Conservation (phyloP, 2,888 invertebrate species). For the Rosalia funebris region DNA sequence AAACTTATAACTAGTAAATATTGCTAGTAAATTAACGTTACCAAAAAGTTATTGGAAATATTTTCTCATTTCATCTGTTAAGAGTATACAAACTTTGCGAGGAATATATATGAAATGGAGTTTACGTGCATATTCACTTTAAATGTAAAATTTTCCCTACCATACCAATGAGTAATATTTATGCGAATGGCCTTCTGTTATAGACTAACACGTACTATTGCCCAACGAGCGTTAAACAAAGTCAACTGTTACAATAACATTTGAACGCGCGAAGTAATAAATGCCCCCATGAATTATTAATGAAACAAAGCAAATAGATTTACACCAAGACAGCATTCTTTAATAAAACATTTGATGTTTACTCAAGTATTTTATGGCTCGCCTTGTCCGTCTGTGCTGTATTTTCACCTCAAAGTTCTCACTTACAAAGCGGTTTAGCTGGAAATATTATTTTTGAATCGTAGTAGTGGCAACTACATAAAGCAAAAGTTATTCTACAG, state of each 20-base stretch:
- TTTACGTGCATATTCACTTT: too few species aligned
- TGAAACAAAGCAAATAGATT: constrained; percentile 45
- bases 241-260: constrained; percentile 26
- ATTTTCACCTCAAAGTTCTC: constrained; percentile 15
- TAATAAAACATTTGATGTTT: constrained; percentile 30
- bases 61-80: too few species aligned
- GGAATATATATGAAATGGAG: too few species aligned
- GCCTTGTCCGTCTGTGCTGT: constrained; percentile 14
- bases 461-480: neutral
- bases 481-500: neutral
- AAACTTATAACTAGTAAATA: too few species aligned
- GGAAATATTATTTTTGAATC: constrained; percentile 1
- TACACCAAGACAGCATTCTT: constrained; percentile 43
- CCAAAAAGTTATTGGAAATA: too few species aligned
- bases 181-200: constrained; percentile 7
- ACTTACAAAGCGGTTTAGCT: constrained; percentile 10
- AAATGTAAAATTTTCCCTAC: too few species aligned
- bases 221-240: too few species aligned
- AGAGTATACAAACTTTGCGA: too few species aligned
- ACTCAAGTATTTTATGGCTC: constrained; percentile 23
- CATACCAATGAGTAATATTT: constrained; percentile 9
- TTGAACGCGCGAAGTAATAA: constrained; percentile 18
- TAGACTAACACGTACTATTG: constrained; percentile 15
- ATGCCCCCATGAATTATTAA: constrained; percentile 46
- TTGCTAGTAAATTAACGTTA: too few species aligned